Conservation (phyloP, 1,140 invertebrate genomes). For the Cecropterus lyciades region DNA sequence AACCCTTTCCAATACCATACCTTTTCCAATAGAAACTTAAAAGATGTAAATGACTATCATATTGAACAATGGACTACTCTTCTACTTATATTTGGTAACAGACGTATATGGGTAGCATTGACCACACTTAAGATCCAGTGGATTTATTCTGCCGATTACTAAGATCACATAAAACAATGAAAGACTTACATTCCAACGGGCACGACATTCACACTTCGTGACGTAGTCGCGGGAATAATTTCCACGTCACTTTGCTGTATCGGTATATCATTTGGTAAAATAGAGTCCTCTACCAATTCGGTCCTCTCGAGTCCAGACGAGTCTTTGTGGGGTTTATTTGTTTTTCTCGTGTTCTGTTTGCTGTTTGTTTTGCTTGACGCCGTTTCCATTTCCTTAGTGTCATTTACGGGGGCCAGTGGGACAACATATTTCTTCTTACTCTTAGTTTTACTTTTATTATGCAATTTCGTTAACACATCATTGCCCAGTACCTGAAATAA, state of each 20-base stretch:
- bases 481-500: constrained; percentile 57
- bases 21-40: too few species aligned
- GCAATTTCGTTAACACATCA: constrained; percentile 52
- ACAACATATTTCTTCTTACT: not conserved
- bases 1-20: too few species aligned
- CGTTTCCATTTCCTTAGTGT: not conserved
- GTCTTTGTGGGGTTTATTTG: too few species aligned
- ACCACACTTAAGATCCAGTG: too few species aligned
- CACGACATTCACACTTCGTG: constrained; percentile 46
- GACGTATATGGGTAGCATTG: too few species aligned
- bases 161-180: not conserved
- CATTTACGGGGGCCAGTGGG: not conserved
- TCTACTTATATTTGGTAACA: too few species aligned
- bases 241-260: not conserved
- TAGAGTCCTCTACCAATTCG: too few species aligned
- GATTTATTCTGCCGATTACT: too few species aligned
- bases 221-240: not conserved
- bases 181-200: constrained; percentile 66
- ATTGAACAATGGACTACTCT: too few species aligned
- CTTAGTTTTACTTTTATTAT: constrained; percentile 18
- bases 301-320: too few species aligned
- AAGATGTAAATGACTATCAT: too few species aligned
- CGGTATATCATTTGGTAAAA: too few species aligned
- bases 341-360: not conserved
- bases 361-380: not conserved